These are phyloP conservation scores for Canis aureus DNA, from an alignment of 2,113 vertebrate species.

Conservation along the genomic window DNA sequence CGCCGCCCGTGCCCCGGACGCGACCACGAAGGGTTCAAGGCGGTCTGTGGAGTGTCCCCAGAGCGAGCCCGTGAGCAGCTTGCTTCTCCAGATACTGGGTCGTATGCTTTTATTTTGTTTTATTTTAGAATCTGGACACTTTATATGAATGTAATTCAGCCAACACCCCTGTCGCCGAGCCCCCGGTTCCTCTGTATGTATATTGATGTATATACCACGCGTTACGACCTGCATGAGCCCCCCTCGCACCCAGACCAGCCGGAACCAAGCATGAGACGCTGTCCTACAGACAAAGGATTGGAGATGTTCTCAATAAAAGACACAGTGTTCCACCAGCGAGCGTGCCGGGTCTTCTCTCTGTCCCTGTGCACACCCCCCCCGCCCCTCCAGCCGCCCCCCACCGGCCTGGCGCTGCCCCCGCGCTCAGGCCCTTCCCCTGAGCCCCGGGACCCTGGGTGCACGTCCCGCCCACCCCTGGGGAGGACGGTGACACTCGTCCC, in stretches of 20 bases:
- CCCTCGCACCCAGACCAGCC: constrained; percentile 13
- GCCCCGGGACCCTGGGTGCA: no score
- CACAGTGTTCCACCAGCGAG: not conserved
- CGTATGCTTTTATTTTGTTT: constrained; percentile 2
- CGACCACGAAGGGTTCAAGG: not conserved
- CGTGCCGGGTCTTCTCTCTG: not conserved
- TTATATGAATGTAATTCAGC: constrained; percentile 63
- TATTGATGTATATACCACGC: constrained; percentile 39
- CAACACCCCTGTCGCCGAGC: not conserved
- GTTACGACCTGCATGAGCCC: constrained; percentile 64
- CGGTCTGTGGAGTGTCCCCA: not conserved
- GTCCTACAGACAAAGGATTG: constrained; percentile 47
- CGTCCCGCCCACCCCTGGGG: no score
- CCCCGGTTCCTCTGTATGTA: constrained; percentile 27
- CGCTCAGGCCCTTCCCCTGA: no score
- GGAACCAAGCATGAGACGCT: constrained; percentile 70
- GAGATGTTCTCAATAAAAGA: constrained; percentile 73
- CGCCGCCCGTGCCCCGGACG: not conserved
- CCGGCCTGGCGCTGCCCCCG: no score
- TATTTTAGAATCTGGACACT: constrained; percentile 43
- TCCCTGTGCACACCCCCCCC: no score
- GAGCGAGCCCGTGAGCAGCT: not conserved
- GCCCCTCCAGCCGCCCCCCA: no score
- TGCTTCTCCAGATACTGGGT: constrained; percentile 27
- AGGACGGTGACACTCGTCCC: no score